Evolutionary conservation across 2,888 invertebrate species (phyloP), one percentile per base, ranked within the genome.

Genomic region (Chrysomela aeneicollis): DNA sequence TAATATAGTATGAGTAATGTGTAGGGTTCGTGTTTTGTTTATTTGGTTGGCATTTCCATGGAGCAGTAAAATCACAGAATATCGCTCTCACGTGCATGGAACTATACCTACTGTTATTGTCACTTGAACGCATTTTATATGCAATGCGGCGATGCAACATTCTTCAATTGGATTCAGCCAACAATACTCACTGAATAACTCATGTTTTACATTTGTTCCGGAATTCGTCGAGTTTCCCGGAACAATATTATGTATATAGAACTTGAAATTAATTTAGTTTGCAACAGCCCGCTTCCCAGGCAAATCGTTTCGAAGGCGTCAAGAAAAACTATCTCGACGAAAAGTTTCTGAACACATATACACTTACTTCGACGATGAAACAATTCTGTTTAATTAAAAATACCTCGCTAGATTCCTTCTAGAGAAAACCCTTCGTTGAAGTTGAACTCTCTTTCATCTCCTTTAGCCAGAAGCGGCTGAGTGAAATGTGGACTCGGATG

Each of bases 351-450:
- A n/a, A 10, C 15, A 42, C 42, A 42, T 15, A 42, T n/a, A 42
- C n/a, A 42, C 42, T 42, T 42, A 42, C 42, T 42, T 42, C 42
- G 6, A 12, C 35, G 12, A 42, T 42, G 46, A 46, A 46, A 57
- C 46, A 57, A 46, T 54, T 18, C 19, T 57, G n/a, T 55, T 46
- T 46, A 57, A 57, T 47, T 46, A 47, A 57, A 46, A 46, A 57
- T 9, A 57, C 19, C 35, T 37, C 37, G n/a, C 9, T 46, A 18
- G 30, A 30, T 46, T 21, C 55, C 42, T 22, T 26, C 21, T 19
- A n/a, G 21, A 46, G 19, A 37, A 35, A 35, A 35, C 10, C 22
- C 15, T 21, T 21, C 26, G 2, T n/a, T 35, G 22, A n/a, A 53
- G 18, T 32, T 17, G 32, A 17, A 54, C 21, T 30, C 21, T 30